These are phyloP conservation scores for Drosophila kuntzei DNA, from an alignment of 2,888 invertebrate genomes.

Conservation along the genomic window DNA sequence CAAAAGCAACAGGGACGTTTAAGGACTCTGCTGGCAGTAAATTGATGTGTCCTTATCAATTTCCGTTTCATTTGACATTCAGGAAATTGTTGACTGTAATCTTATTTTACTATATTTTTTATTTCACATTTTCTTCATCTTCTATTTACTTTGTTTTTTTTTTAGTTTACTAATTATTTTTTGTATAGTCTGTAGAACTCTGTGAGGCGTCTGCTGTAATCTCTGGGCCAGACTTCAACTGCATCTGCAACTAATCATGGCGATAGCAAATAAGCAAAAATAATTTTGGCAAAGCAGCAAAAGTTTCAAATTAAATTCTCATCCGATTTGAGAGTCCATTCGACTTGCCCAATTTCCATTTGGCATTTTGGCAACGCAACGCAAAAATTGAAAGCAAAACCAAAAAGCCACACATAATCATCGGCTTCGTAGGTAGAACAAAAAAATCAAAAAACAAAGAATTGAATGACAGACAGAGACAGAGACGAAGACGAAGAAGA, in stretches of 20 bases:
- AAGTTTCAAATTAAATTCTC: slow-evolving; percentile 46
- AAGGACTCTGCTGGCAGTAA: slow-evolving; percentile 29
- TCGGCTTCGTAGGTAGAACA: slow-evolving; percentile 35
- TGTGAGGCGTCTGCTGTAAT: neutral
- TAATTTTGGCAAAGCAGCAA: slow-evolving; percentile 35
- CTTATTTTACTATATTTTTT: slow-evolving; percentile 7
- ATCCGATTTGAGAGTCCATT: slow-evolving; percentile 12
- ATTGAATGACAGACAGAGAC: slow-evolving; percentile 1
- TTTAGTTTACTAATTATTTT: slow-evolving; percentile 30
- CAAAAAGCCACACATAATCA: slow-evolving; percentile 42
- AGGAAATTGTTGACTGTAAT: slow-evolving; percentile 39
- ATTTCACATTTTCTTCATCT: slow-evolving; percentile 1
- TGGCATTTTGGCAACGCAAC: slow-evolving; percentile 27
- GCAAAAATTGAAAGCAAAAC: slow-evolving; percentile 37
- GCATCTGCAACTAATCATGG: slow-evolving; percentile 32
- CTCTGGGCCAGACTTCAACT: neutral
- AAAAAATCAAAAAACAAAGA: slow-evolving; percentile 14
- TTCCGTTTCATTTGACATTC: slow-evolving; percentile 57
- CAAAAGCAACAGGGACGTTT: slow-evolving; percentile 10
- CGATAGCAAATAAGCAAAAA: slow-evolving; percentile 45
- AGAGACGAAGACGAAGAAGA: neutral
- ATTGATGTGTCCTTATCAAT: slow-evolving; percentile 61
- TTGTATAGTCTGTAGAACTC: neutral
- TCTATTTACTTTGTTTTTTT: neutral
- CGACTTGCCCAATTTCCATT: slow-evolving; percentile 31